A percentile compares a stretch with the other conserved stretches of the same genome.
These are phyloP conservation scores for Antigone vipio DNA, from an alignment of 2,113 vertebrate genomes.

Conservation along the genomic window DNA sequence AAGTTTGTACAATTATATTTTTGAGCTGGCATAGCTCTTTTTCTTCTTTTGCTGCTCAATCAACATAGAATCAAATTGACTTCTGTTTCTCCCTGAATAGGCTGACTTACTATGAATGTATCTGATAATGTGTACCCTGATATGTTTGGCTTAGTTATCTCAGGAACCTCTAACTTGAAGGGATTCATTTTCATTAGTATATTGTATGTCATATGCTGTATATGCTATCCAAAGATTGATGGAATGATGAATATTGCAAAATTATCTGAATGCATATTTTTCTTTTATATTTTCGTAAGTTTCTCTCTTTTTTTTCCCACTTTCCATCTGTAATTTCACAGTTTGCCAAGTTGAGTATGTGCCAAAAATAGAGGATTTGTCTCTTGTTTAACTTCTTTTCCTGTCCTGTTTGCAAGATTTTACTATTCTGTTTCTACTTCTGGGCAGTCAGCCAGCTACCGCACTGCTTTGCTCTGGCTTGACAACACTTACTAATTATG, in stretches of 20 bases:
- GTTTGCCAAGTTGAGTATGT: slow-evolving; percentile 27
- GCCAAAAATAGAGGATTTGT: slow-evolving; percentile 54
- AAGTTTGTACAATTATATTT: neutral
- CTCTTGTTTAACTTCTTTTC: slow-evolving; percentile 63
- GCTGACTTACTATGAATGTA: neutral
- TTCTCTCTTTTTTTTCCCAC: neutral
- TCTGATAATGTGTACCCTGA: neutral
- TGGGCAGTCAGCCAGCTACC: slow-evolving; percentile 49
- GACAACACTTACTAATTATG: slow-evolving; percentile 60
- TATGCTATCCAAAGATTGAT: neutral
- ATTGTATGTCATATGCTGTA: neutral
- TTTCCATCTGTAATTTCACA: slow-evolving; percentile 42
- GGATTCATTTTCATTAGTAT: neutral
- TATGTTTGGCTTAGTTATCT: neutral
- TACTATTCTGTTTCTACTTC: slow-evolving; percentile 53
- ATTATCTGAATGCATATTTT: neutral
- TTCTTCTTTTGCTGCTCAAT: neutral
- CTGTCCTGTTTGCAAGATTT: slow-evolving; percentile 61
- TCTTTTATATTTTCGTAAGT: neutral
- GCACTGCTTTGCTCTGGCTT: slow-evolving; percentile 37
- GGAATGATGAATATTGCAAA: neutral
- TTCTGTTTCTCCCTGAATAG: neutral
- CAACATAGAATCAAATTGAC: neutral
- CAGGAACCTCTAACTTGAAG: neutral
- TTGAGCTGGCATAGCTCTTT: neutral